phyloP scores from a whole-genome alignment of 2,888 invertebrate species.

The Euzophera pinguis region DNA sequence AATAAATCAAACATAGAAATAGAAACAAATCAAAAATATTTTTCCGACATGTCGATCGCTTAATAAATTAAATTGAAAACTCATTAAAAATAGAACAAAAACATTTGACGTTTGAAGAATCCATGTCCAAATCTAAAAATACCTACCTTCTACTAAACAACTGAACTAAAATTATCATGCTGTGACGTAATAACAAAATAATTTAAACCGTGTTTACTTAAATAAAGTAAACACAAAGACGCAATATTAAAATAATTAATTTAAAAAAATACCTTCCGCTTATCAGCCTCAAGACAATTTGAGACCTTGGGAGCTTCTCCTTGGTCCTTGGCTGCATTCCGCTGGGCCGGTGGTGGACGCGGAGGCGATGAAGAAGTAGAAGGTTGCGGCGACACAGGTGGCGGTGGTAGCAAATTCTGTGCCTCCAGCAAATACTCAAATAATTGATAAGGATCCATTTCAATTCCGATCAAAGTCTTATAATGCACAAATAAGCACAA shows the following conservation, averaged over 20 bases:
- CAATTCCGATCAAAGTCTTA: constrained; percentile 30
- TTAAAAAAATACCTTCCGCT: constrained; percentile 56
- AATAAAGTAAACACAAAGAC: too few species aligned
- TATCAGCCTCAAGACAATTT: constrained; percentile 71
- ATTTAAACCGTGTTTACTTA: too few species aligned
- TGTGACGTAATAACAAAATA: background rate
- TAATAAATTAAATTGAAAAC: too few species aligned
- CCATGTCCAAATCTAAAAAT: constrained; percentile 25
- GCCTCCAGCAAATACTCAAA: constrained; percentile 64
- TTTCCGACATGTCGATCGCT: too few species aligned
- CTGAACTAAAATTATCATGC: background rate
- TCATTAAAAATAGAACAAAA: background rate
- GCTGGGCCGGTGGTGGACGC: too few species aligned
- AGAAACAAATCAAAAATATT: too few species aligned
- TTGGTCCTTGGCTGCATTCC: too few species aligned
- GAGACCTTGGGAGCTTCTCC: constrained; percentile 62
- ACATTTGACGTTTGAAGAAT: constrained; percentile 16
- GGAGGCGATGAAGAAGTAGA: too few species aligned
- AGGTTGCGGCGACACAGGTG: too few species aligned
- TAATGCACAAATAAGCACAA: constrained; percentile 41
- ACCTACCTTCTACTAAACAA: background rate
- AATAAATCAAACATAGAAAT: too few species aligned
- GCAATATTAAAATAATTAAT: background rate
- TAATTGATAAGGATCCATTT: constrained; percentile 71
- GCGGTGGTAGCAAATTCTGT: constrained; percentile 44